phyloP scores from a whole-genome alignment of 2,888 invertebrate species.

The Serripes groenlandicus region DNA sequence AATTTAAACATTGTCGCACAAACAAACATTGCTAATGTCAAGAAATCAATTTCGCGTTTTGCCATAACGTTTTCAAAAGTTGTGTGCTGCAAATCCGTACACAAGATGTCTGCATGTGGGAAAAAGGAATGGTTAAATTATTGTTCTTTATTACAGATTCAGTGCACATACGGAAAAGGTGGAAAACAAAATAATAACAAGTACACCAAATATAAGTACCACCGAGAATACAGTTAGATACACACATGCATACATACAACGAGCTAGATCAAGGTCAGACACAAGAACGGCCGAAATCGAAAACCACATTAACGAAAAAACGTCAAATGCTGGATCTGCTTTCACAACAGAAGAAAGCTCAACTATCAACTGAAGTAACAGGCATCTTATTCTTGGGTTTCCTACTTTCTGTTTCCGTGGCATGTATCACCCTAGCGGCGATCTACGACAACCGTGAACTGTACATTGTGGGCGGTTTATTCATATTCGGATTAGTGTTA shows the following conservation, averaged over 20 bases:
- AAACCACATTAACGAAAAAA: background rate
- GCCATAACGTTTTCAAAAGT: too few species aligned
- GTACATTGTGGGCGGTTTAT: constrained; percentile 27
- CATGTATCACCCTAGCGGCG: background rate
- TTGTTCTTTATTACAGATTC: too few species aligned
- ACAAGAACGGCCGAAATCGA: background rate
- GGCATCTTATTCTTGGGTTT: background rate
- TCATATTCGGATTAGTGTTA: constrained; percentile 16
- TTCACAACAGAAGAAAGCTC: background rate
- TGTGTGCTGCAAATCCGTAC: too few species aligned
- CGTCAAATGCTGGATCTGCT: background rate
- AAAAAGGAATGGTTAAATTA: too few species aligned
- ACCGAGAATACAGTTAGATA: too few species aligned
- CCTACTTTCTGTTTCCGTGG: background rate
- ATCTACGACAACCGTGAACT: constrained; percentile 9
- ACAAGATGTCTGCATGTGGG: too few species aligned
- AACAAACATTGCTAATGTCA: too few species aligned
- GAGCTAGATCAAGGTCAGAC: background rate
- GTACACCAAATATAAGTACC: too few species aligned
- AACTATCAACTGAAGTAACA: background rate
- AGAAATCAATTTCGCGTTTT: too few species aligned
- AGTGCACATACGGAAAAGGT: too few species aligned
- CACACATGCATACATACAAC: background rate
- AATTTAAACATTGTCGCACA: too few species aligned
- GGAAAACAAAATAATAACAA: too few species aligned